A percentile compares a stretch with the other conserved stretches of the same genome.
Evolutionary conservation across 2,888 invertebrate species (phyloP).

Genomic region (Stictocephala bisonia): DNA sequence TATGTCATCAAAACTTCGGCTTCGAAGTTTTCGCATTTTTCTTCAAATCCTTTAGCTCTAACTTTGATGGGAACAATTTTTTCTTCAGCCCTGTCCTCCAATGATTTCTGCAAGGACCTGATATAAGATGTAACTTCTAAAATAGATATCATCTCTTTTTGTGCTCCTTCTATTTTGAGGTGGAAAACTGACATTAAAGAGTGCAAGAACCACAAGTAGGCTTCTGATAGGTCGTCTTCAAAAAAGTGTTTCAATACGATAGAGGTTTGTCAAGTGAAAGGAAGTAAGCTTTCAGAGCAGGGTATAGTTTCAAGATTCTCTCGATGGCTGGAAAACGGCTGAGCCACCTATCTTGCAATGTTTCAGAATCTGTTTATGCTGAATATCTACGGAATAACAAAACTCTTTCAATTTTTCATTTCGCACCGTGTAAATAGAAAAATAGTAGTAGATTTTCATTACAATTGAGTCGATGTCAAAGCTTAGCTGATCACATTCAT

Average conservation of each 20-base stretch:
- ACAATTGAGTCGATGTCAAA: conserved; percentile 61
- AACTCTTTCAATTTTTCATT: conserved; percentile 61
- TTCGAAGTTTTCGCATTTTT: too few species aligned
- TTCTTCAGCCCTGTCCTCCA: too few species aligned
- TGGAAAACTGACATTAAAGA: conserved; percentile 40
- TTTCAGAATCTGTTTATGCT: conserved; percentile 53
- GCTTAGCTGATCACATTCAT: conserved; percentile 60
- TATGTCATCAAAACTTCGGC: not conserved
- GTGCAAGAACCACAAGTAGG: too few species aligned
- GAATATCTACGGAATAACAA: conserved; percentile 59
- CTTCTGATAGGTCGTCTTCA: too few species aligned
- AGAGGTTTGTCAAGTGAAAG: conserved; percentile 54
- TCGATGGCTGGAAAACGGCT: conserved; percentile 59
- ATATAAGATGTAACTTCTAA: too few species aligned
- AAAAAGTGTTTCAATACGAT: too few species aligned
- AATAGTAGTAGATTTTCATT: too few species aligned
- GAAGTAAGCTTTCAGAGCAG: too few species aligned
- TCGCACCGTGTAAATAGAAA: conserved; percentile 62
- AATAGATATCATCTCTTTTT: conserved; percentile 23
- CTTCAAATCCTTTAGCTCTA: too few species aligned
- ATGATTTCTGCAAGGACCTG: too few species aligned
- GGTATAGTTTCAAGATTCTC: too few species aligned
- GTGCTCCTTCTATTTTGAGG: not conserved
- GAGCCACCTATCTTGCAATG: conserved; percentile 59
- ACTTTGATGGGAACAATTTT: too few species aligned